Percentiles rank a stretch among this genome's conserved stretches.
These are phyloP conservation scores for Spatulosminthurus flaviceps DNA, from an alignment of 2,888 invertebrate species.

Conservation along the genomic window DNA sequence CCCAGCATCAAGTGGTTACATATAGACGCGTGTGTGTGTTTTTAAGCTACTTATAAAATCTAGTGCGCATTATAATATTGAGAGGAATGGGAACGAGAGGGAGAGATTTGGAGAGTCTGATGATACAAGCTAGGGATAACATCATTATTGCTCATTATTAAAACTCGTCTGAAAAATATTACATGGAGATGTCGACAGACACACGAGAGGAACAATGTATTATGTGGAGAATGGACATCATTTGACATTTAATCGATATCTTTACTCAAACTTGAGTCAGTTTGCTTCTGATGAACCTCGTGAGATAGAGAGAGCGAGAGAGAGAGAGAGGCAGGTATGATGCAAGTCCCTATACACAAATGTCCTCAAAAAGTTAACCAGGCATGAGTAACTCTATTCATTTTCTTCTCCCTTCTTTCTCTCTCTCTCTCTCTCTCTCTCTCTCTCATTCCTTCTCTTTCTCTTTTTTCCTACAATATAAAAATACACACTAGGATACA, in stretches of 20 bases:
- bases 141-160: constrained; percentile 46
- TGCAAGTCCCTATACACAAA: constrained; percentile 15
- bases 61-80: no score
- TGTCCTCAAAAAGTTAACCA: not conserved
- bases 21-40: no score
- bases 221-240: not conserved
- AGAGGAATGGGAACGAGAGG: no score
- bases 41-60: no score
- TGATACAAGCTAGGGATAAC: not conserved
- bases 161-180: constrained; percentile 28
- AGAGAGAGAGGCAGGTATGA: not conserved
- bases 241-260: constrained; percentile 46
- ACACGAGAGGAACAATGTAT: not conserved
- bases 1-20: no score
- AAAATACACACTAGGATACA: no score
- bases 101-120: no score
- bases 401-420: not conserved
- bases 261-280: not conserved
- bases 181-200: not conserved
- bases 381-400: not conserved
- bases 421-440: not conserved
- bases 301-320: constrained; percentile 21
- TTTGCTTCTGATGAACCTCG: constrained; percentile 16
- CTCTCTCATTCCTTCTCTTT: no score
- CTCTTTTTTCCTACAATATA: no score